Percentiles rank a stretch among this genome's conserved stretches.
phyloP scores from a whole-genome alignment of 2,888 invertebrate genomes.

The Plagiodera versicolora region DNA sequence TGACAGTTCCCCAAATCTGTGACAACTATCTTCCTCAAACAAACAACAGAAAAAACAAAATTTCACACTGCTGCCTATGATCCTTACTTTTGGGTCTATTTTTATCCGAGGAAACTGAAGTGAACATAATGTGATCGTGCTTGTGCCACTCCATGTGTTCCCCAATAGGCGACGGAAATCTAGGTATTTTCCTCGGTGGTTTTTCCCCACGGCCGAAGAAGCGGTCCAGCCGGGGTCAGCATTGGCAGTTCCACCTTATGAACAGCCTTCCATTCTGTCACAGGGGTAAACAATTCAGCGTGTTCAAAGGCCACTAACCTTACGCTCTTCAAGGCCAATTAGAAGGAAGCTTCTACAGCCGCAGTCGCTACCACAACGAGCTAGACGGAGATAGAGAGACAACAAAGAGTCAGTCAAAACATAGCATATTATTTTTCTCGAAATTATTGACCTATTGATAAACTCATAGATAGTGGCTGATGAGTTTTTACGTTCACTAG shows the following conservation, averaged over 20 bases:
- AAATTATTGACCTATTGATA: slow-evolving; percentile 14
- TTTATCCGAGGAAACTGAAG: slow-evolving; percentile 60
- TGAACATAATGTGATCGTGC: slow-evolving; percentile 72
- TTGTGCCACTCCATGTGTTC: slow-evolving; percentile 75
- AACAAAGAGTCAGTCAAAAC: slow-evolving; percentile 46
- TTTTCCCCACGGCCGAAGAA: slow-evolving; percentile 27
- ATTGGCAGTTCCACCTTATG: slow-evolving; percentile 23
- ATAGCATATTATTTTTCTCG: slow-evolving; percentile 31
- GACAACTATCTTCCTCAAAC: neutral
- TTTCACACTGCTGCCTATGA: slow-evolving; percentile 5
- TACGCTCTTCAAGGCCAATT: slow-evolving; percentile 52
- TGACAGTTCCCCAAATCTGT: neutral
- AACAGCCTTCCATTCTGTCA: slow-evolving; percentile 50
- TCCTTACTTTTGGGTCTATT: slow-evolving; percentile 70
- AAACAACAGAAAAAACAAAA: neutral
- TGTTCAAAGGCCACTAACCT: slow-evolving; percentile 55
- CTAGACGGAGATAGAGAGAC: slow-evolving; percentile 49
- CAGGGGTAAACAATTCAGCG: slow-evolving; percentile 56
- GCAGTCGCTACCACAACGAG: slow-evolving; percentile 50
- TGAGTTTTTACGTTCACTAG: slow-evolving; percentile 22
- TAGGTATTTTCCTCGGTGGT: slow-evolving; percentile 19
- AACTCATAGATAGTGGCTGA: slow-evolving; percentile 17
- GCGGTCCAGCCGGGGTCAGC: slow-evolving; percentile 28
- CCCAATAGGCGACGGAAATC: slow-evolving; percentile 44
- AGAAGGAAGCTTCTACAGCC: slow-evolving; percentile 49